Conservation (phyloP, 2,888 invertebrate genomes). For the Leptopilina syphax region DNA sequence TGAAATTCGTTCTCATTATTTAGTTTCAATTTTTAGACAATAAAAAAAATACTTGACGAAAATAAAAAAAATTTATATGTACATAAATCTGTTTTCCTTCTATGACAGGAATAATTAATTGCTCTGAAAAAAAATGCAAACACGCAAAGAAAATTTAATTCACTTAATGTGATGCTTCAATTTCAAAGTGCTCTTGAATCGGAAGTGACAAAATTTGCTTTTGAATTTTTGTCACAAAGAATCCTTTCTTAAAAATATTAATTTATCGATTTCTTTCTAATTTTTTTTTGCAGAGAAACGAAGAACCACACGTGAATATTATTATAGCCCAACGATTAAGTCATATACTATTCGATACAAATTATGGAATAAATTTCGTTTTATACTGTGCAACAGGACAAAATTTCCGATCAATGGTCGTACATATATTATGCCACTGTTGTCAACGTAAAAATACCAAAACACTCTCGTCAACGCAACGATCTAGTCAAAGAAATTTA, state of each 20-base stretch:
- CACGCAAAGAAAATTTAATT: too few relatives aligned
- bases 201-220: too few relatives aligned
- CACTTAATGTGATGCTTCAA: too few relatives aligned
- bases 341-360: conserved; percentile 86
- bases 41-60: too few relatives aligned
- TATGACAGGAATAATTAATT: too few relatives aligned
- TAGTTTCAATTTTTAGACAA: too few relatives aligned
- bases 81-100: too few relatives aligned
- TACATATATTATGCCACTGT: conserved; percentile 66
- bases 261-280: conserved; percentile 14
- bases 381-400: conserved; percentile 90
- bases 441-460: conserved; percentile 21
- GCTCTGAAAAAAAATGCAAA: too few relatives aligned
- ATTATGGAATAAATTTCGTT: conserved; percentile 90
- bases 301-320: conserved; percentile 77
- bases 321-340: conserved; percentile 81
- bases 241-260: neutral
- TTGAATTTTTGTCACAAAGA: too few relatives aligned
- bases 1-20: neutral
- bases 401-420: conserved; percentile 84
- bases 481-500: conserved; percentile 37
- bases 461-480: conserved; percentile 15
- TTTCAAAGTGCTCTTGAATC: too few relatives aligned
- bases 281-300: conserved; percentile 67
- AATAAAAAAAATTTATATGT: too few relatives aligned